These are phyloP conservation scores for Lampropteryx suffumata DNA, from an alignment of 2,888 invertebrate genomes.

Conservation along the genomic window DNA sequence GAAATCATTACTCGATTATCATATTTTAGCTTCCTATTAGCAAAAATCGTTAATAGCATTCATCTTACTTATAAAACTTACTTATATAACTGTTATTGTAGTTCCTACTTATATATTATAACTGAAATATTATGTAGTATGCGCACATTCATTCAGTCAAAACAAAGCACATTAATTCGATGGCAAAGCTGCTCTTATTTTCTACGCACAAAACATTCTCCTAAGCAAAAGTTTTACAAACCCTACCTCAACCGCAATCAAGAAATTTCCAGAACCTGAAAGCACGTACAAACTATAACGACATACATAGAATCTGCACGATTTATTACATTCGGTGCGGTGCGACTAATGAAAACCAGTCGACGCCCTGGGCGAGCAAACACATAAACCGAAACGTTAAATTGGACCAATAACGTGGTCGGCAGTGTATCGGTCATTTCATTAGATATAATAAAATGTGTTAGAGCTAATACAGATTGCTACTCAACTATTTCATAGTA, in stretches of 20 bases:
- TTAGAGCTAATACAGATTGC: conserved; percentile 40
- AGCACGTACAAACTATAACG: conserved; percentile 33
- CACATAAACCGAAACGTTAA: conserved; percentile 63
- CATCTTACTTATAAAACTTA: no score
- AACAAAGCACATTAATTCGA: no score
- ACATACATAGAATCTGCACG: conserved; percentile 40
- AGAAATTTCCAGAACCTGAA: conserved; percentile 7
- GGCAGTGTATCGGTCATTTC: conserved; percentile 55
- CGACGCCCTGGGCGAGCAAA: conserved; percentile 59
- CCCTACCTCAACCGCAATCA: conserved; percentile 19
- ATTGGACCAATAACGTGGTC: conserved; percentile 63
- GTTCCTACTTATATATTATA: no score
- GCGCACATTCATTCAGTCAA: no score
- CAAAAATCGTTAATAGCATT: no score
- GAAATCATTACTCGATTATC: no score
- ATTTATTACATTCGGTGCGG: conserved; percentile 59
- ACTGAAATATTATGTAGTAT: no score
- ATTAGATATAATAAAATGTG: conserved; percentile 41
- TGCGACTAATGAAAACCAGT: conserved; percentile 62
- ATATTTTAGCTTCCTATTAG: no score
- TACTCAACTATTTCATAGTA: conserved; percentile 40
- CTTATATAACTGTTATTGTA: no score
- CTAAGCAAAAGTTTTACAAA: conserved; percentile 21
- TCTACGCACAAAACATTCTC: no score
- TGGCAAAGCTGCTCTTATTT: no score